Percentiles rank a stretch among this genome's conserved stretches.
These are phyloP conservation scores for Paramormyrops kingsleyae DNA, from an alignment of 2,113 vertebrate species.

Conservation along the genomic window DNA sequence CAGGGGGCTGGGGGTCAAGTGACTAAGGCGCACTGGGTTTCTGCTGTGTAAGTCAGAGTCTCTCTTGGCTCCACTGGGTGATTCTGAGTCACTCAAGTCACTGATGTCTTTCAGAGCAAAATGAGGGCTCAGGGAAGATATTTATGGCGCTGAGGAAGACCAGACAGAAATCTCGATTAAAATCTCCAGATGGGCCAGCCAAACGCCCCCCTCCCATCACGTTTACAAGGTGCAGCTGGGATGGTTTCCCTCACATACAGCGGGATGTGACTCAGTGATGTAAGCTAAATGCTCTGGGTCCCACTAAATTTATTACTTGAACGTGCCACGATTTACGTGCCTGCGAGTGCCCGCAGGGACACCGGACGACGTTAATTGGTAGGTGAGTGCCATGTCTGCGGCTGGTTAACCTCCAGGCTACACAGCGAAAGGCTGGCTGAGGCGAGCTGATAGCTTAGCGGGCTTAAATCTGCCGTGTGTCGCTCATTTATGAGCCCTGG, in stretches of 20 bases:
- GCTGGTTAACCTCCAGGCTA: background rate
- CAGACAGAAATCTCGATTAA: background rate
- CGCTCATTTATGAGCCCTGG: background rate
- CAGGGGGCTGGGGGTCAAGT: conserved; percentile 32
- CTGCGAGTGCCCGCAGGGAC: conserved; percentile 16
- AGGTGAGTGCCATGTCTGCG: conserved; percentile 15
- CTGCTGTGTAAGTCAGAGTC: background rate
- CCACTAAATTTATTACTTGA: conserved; percentile 26
- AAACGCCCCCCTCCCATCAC: background rate
- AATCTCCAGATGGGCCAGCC: background rate
- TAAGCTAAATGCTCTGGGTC: background rate
- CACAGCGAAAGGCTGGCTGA: conserved; percentile 13
- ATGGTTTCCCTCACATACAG: background rate
- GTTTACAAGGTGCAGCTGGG: background rate
- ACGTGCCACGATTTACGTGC: conserved; percentile 20
- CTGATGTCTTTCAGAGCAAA: background rate
- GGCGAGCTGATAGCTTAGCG: background rate
- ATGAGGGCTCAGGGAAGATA: background rate
- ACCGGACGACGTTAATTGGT: conserved; percentile 23
- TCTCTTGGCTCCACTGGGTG: background rate
- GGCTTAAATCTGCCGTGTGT: background rate
- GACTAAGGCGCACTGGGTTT: background rate
- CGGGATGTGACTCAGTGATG: background rate
- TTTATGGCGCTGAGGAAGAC: background rate
- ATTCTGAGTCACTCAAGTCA: background rate